These are phyloP conservation scores for Leuciscus idus DNA, from an alignment of 2,113 vertebrate genomes.

Conservation along the genomic window DNA sequence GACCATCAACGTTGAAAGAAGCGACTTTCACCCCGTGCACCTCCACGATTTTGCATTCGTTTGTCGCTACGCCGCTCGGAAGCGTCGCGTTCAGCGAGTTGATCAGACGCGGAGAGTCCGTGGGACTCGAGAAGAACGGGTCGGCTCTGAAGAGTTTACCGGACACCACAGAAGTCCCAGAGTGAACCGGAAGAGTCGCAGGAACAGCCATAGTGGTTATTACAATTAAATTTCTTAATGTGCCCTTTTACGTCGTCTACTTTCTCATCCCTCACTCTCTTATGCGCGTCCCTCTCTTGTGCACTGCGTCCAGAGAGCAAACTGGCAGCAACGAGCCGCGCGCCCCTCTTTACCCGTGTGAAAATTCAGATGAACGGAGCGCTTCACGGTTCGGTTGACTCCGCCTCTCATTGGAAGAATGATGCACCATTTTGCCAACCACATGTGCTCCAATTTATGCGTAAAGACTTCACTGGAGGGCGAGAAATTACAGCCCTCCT, in stretches of 20 bases:
- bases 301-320: neutral
- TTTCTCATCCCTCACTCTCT: neutral
- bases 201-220: constrained; percentile 82
- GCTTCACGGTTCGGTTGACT: constrained; percentile 9
- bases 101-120: constrained; percentile 79
- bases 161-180: constrained; percentile 77
- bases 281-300: neutral
- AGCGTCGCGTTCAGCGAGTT: constrained; percentile 72
- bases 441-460: constrained; percentile 27
- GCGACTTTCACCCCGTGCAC: constrained; percentile 93
- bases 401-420: constrained; percentile 31
- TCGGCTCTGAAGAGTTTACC: constrained; percentile 81
- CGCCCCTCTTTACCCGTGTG: constrained; percentile 36
- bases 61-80: constrained; percentile 60
- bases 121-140: constrained; percentile 75
- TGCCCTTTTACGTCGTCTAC: neutral
- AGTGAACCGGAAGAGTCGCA: constrained; percentile 80
- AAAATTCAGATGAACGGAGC: constrained; percentile 32
- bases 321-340: neutral
- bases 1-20: constrained; percentile 88
- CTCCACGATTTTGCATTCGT: constrained; percentile 92
- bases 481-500: constrained; percentile 28
- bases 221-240: neutral
- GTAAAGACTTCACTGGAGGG: constrained; percentile 29
- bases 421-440: constrained; percentile 41